Evolutionary conservation across 2,888 invertebrate species (phyloP).

Genomic region (Ditylenchus weischeri): DNA sequence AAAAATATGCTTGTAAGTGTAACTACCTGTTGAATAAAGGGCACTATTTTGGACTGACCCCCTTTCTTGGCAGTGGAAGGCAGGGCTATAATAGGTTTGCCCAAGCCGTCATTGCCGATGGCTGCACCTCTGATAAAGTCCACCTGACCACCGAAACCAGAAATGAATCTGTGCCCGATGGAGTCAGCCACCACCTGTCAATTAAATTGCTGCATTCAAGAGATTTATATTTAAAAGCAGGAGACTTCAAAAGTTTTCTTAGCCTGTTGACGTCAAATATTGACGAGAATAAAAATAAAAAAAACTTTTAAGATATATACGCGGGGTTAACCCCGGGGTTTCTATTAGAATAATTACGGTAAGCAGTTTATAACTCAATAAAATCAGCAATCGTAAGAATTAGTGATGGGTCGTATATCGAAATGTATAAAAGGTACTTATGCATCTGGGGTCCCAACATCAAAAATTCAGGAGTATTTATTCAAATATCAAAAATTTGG

Average conservation of each 20-base stretch:
- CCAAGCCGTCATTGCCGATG: slow-evolving; percentile 75
- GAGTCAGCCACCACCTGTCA: slow-evolving; percentile 69
- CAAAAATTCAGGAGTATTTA: too few species aligned
- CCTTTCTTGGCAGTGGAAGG: slow-evolving; percentile 72
- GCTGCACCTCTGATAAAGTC: slow-evolving; percentile 90
- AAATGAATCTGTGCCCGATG: slow-evolving; percentile 68
- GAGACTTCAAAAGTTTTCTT: not conserved
- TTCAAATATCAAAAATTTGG: too few species aligned
- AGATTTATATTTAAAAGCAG: not conserved
- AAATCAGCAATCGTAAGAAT: too few species aligned
- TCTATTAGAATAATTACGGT: too few species aligned
- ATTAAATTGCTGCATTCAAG: not conserved
- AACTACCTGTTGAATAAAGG: slow-evolving; percentile 70
- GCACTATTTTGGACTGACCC: slow-evolving; percentile 78
- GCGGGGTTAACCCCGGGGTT: too few species aligned
- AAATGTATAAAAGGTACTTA: too few species aligned
- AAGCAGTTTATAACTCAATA: too few species aligned
- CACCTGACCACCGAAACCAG: slow-evolving; percentile 84
- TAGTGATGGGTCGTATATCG: too few species aligned
- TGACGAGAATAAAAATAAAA: too few species aligned
- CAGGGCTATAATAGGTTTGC: slow-evolving; percentile 85
- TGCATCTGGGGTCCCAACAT: too few species aligned
- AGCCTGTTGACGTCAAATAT: too few species aligned
- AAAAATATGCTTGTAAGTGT: not conserved
- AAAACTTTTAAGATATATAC: too few species aligned